Evolutionary conservation across 2,797 vertebrate genomes (phyloP), one percentile per base, ranked within the genome.

Genomic region (Coreius guichenoti): DNA sequence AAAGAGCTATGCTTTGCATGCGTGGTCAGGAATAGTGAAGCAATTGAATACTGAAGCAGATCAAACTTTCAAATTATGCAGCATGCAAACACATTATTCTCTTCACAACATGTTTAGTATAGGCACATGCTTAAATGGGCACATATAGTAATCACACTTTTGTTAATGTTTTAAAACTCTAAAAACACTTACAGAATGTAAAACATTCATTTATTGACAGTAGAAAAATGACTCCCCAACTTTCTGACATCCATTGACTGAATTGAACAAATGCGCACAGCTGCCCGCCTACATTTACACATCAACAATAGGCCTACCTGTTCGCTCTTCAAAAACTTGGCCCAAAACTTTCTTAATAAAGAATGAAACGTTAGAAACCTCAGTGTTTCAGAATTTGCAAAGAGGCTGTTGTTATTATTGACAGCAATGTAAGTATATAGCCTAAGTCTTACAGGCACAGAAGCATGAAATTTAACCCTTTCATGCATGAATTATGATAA

Each of bases 21-120:
- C 5, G 13, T 47, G 45, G 65, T 72, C 65, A 72, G 26, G 14
- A 33, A 43, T 19, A 65, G 4, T 63, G 56, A 74, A 81, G 47
- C 39, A 47, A 7, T 6, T 29, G 56, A 67, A 63, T 74, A 81
- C 11, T 36, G 26, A 81, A 49, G 19, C 80, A 70, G 47, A 81
- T 68, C 47, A 36, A 68, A 51, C 21, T n/a, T 61, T 80, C 43
- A n/a, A 45, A 14, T 4, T 65, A 31, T 43, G 23, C 29, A 43
- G 36, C 13, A 26, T 58, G 58, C 26, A 63, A 80, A 67, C 61
- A n/a, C 43, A 29, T 43, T 61, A 75, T 33, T 23, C 11, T 56
- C 45, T 31, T 19, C 49, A 29, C 21, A 67, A 63, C 3, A 33
- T 49, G 43, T 47, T 47, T 67, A 67, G 2, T 49, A 33, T 43